Percentiles rank a stretch among this genome's conserved stretches.
Evolutionary conservation across 2,113 vertebrate genomes (phyloP).

Genomic region (Podarcis raffonei): DNA sequence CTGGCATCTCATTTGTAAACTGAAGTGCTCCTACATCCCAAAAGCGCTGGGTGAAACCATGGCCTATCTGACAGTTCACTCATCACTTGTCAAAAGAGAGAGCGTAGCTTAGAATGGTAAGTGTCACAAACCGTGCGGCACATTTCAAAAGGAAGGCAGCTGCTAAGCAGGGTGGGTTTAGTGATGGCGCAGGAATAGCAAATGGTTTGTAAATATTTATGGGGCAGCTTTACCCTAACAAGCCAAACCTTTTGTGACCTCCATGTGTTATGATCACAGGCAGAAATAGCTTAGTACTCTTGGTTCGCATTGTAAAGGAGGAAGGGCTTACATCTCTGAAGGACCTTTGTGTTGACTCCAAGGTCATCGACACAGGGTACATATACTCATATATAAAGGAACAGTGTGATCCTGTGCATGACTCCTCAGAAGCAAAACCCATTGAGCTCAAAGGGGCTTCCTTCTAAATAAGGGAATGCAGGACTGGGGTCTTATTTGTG

Average conservation of each 20-base stretch:
- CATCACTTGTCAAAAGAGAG: conserved; percentile 21
- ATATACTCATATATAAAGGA: neutral
- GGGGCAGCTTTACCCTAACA: accelerated
- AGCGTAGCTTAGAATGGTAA: conserved; percentile 19
- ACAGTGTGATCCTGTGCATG: neutral
- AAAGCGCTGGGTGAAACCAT: conserved; percentile 5
- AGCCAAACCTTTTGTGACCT: conserved; percentile 14
- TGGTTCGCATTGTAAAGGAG: neutral
- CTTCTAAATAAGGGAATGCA: neutral
- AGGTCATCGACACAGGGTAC: accelerated
- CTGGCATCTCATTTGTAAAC: neutral
- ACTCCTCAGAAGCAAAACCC: neutral
- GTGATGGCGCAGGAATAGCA: neutral
- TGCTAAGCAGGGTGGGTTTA: neutral
- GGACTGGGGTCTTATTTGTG: neutral
- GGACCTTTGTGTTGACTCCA: neutral
- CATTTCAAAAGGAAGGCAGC: conserved; percentile 34
- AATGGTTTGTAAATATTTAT: neutral
- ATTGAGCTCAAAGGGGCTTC: neutral
- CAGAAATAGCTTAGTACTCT: neutral
- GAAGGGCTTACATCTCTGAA: neutral
- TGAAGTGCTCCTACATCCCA: neutral
- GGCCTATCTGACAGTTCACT: conserved; percentile 14
- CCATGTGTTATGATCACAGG: conserved; percentile 21
- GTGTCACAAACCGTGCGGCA: conserved; percentile 27